Evolutionary conservation across 2,888 invertebrate species (phyloP), one percentile per base, ranked within the genome.

Genomic region (Malthinus flaveolus): DNA sequence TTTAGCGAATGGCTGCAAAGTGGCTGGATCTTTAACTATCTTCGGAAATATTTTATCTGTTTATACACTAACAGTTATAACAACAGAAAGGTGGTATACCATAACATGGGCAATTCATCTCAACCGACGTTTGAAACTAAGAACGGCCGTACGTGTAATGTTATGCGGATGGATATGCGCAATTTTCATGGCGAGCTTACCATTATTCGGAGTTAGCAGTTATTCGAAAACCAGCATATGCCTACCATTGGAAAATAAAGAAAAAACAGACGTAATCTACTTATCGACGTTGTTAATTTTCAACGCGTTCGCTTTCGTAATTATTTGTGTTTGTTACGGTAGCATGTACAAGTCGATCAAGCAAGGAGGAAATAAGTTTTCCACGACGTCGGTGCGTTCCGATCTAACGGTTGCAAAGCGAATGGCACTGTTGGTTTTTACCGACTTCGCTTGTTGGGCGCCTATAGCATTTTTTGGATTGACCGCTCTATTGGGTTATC

Each of bases 151-250:
- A 3, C 79, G 80, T 59, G 80, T 85, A 33, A 86, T 87, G 85
- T 73, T 81, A 1, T 73, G 78, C 11, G 86, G 87, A 1, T 87
- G 86, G 86, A 64, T 80, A 2, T 82, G 83, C 64, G 82, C 85
- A 10, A 68, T 84, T 7, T 66, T 78, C 31, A 81, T 87, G 79
- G 87, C 87, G 0, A 74, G 78, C 42, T 73, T 88, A 32, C 88
- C 88, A 1, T 77, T 87, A 3, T 69, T 85, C 12, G 87, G 86
- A 9, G 78, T 88, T 62, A 86, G 85, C 66, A 83, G 82, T 65
- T 88, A 87, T 75, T 81, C 85, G 34, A 85, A 83, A 68, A 87
- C 87, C 63, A 86, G 86, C 70, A 86, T 88, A 36, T 88, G 88
- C 71, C 77, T 88, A 50, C 88, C 88, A 0, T 79, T 88, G 75